A percentile compares a stretch with the other conserved stretches of the same genome.
Evolutionary conservation across 2,113 vertebrate species (phyloP).

Genomic region (Patagioenas fasciata): DNA sequence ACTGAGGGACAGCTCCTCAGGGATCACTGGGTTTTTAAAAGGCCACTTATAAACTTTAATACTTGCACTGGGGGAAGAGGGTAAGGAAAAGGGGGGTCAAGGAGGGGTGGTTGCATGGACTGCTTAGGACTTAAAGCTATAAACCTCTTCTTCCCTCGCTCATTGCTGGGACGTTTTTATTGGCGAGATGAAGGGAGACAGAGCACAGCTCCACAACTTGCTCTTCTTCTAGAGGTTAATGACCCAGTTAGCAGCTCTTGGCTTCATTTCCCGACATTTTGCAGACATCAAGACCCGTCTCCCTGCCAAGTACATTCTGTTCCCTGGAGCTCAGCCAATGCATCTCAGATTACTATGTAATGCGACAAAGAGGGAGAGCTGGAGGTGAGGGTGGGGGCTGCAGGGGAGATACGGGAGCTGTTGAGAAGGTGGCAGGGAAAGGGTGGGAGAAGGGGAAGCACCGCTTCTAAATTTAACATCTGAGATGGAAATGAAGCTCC

Average conservation of each 20-base stretch:
- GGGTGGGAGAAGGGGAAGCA: slow-evolving; percentile 47
- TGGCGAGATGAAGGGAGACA: slow-evolving; percentile 77
- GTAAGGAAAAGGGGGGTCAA: slow-evolving; percentile 15
- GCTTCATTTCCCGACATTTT: slow-evolving; percentile 85
- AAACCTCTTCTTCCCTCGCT: slow-evolving; percentile 63
- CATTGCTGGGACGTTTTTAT: slow-evolving; percentile 74
- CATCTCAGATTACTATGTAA: slow-evolving; percentile 84
- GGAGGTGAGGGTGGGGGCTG: slow-evolving; percentile 70
- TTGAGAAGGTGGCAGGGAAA: slow-evolving; percentile 33
- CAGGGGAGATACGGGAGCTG: slow-evolving; percentile 45
- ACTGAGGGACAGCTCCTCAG: slow-evolving; percentile 18
- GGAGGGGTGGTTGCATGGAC: slow-evolving; percentile 45
- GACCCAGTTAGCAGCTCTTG: slow-evolving; percentile 88
- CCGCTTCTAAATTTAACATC: slow-evolving; percentile 71
- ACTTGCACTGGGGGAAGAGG: background rate
- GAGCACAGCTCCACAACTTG: slow-evolving; percentile 75
- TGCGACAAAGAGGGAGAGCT: slow-evolving; percentile 82
- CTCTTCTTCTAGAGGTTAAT: slow-evolving; percentile 84
- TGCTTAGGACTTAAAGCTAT: slow-evolving; percentile 75
- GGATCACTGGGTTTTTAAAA: slow-evolving; percentile 59
- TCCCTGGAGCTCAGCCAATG: slow-evolving; percentile 83
- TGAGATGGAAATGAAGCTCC: slow-evolving; percentile 33
- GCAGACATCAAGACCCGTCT: slow-evolving; percentile 82
- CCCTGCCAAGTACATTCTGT: slow-evolving; percentile 87
- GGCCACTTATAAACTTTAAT: slow-evolving; percentile 46